Evolutionary conservation across 64 coral and sea anemone genomes (phyloP).

Genomic region (Montipora cactus): DNA sequence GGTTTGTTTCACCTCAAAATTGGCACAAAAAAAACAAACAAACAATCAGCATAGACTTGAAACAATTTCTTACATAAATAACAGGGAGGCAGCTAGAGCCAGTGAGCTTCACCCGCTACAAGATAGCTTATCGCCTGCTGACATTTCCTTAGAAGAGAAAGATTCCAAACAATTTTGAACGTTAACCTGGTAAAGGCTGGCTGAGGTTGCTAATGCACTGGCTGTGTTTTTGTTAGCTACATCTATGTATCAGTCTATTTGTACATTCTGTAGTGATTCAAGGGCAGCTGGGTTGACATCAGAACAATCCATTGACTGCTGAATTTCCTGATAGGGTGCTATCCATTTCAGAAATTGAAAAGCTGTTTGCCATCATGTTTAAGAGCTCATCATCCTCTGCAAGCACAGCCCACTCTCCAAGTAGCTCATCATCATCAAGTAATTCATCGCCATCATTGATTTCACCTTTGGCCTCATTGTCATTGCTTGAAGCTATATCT

Average conservation of each 20-base stretch:
- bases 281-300: neutral
- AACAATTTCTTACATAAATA: no score
- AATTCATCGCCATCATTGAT: neutral
- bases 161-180: no score
- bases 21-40: no score
- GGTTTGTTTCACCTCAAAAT: no score
- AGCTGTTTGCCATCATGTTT: slow-evolving; percentile 9
- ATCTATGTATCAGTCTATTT: neutral
- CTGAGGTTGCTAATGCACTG: no score
- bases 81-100: no score
- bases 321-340: neutral
- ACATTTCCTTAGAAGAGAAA: no score
- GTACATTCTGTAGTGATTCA: neutral
- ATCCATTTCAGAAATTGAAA: neutral
- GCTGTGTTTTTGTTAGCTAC: neutral
- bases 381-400: slow-evolving; percentile 23
- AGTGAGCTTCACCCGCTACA: no score
- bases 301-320: neutral
- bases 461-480: neutral
- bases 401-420: slow-evolving; percentile 19
- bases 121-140: no score
- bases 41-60: no score
- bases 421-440: neutral
- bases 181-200: no score
- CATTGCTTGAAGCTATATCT: no score